Percentiles rank a stretch among this genome's conserved stretches.
phyloP scores from a whole-genome alignment of 1,140 invertebrate species.

The Bombus terrestris region DNA sequence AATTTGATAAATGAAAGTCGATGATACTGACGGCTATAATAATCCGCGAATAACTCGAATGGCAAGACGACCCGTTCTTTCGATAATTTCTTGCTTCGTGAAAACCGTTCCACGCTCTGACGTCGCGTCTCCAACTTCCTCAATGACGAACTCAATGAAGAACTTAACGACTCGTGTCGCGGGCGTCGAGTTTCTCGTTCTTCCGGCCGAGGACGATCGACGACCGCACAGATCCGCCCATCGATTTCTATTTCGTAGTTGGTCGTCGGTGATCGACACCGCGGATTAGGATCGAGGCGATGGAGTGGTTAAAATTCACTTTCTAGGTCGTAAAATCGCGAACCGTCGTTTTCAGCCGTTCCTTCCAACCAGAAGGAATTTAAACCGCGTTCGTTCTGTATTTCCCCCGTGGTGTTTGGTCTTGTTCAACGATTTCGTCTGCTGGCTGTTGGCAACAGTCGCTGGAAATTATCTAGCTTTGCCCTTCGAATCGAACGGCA shows the following conservation, averaged over 20 bases:
- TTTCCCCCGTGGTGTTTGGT: background rate
- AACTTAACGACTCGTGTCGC: conserved; percentile 45
- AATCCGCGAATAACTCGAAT: background rate
- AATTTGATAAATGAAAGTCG: conserved; percentile 14
- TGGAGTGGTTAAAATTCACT: conserved; percentile 75
- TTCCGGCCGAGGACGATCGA: background rate
- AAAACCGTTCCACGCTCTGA: conserved; percentile 1
- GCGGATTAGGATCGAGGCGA: conserved; percentile 30
- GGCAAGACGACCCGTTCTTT: background rate
- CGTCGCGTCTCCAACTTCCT: conserved; percentile 5
- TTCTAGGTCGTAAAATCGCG: conserved; percentile 80
- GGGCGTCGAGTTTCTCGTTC: conserved; percentile 23
- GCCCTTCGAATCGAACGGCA: background rate
- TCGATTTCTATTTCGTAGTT: conserved; percentile 73
- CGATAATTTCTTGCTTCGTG: background rate
- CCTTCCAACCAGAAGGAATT: conserved; percentile 73
- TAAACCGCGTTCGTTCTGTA: conserved; percentile 24
- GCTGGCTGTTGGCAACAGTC: background rate
- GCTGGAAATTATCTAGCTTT: background rate
- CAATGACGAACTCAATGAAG: conserved; percentile 14
- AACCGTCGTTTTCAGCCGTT: conserved; percentile 30
- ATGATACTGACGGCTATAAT: background rate
- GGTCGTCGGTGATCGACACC: conserved; percentile 21
- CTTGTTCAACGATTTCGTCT: background rate
- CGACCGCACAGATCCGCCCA: conserved; percentile 56